phyloP scores from a whole-genome alignment of 2,797 vertebrate genomes.

The Syngnathus rostellatus region DNA sequence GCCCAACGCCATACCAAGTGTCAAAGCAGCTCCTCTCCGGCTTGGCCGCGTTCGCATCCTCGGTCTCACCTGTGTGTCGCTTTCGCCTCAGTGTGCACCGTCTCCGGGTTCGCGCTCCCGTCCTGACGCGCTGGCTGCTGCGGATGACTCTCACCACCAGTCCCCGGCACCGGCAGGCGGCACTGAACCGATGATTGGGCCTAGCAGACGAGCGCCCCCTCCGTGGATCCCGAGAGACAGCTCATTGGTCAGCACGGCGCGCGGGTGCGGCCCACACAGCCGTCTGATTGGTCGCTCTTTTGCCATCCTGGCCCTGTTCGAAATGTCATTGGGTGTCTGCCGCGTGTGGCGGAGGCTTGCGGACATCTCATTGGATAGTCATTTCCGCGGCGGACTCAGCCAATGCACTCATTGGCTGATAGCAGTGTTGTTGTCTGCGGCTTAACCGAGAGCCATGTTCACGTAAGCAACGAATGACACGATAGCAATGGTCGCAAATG shows the following conservation, averaged over 20 bases:
- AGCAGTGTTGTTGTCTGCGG: conserved; percentile 72
- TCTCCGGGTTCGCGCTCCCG: conserved; percentile 75
- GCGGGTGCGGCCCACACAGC: conserved; percentile 47
- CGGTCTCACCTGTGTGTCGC: conserved; percentile 76
- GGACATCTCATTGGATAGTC: conserved; percentile 33
- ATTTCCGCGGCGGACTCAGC: conserved; percentile 45
- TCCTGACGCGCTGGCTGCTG: conserved; percentile 70
- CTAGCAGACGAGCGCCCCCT: conserved; percentile 63
- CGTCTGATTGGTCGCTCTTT: conserved; percentile 26
- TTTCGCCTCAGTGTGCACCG: conserved; percentile 69
- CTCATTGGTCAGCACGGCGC: conserved; percentile 39
- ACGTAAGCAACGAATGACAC: conserved; percentile 16
- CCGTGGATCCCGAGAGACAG: conserved; percentile 32
- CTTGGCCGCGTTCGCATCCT: conserved; percentile 60
- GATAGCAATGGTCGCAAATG: neutral
- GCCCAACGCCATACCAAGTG: conserved; percentile 22
- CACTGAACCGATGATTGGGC: conserved; percentile 77
- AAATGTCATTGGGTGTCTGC: conserved; percentile 21
- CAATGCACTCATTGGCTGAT: conserved; percentile 59
- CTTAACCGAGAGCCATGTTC: conserved; percentile 64
- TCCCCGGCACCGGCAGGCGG: conserved; percentile 79
- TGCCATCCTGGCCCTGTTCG: neutral
- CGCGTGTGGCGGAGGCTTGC: neutral
- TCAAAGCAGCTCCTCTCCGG: conserved; percentile 12
- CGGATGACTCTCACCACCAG: conserved; percentile 72